Evolutionary conservation across 2,888 invertebrate genomes (phyloP), one percentile per base, ranked within the genome.

Genomic region (Noctua comes): DNA sequence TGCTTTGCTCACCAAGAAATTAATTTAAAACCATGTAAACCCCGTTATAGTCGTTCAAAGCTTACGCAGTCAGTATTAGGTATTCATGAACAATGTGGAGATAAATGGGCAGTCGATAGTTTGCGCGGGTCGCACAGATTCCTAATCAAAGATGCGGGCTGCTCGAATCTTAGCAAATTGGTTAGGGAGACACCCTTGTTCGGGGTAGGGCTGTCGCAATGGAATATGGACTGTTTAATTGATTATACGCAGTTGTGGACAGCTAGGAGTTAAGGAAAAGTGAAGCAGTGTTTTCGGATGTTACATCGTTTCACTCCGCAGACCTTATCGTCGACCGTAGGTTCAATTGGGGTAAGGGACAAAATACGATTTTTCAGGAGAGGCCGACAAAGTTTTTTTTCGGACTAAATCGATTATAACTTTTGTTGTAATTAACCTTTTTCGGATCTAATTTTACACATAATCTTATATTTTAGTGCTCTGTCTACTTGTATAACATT

Each of bases 121-220:
- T 86, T 62, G 76, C 76, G 71, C 73, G 80, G 83, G 81, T 74
- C 85, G 90, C 90, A 90, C 92, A 94, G 94, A 94, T 95, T 95
- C 91, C 93, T 96, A 96, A 96, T 96, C 96, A 96, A 96, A 96
- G 96, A 97, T 97, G 96, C 96, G 96, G 96, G 96, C 91, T 90
- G 92, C 91, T 88, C 89, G 96, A 94, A 95, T 96, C 96, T 96
- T 96, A 95, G 93, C 95, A 95, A 97, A 97, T 96, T 96, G 95
- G 91, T 91, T 90, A 93, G 96, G 96, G 95, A 93, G 92, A 86
- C 84, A 89, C 93, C 95, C 93, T 90, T 91, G 85, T 83, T 75
- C 62, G 24, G 27, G 24, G n/a, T 89, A 96, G 96, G 96, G 96
- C 82, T 96, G 93, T 10, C 90, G 31, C 74, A 21, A 46, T 73